These are phyloP conservation scores for Orchesella cincta DNA, from an alignment of 1,140 invertebrate genomes.

Conservation along the genomic window DNA sequence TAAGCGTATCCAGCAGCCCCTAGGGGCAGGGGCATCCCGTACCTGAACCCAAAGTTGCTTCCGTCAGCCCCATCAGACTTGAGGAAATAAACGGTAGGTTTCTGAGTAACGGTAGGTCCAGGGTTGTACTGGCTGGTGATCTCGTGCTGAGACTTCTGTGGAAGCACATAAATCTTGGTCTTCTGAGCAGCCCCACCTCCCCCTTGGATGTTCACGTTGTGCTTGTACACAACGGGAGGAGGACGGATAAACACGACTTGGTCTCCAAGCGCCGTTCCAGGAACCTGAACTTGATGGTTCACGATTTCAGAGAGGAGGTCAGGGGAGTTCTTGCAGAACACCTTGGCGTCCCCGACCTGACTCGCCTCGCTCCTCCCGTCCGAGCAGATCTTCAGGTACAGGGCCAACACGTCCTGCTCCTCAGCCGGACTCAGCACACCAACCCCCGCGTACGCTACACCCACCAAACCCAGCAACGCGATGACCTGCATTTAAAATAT, in stretches of 20 bases:
- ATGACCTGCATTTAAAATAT: not conserved
- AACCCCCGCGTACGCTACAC: slow-evolving; percentile 8
- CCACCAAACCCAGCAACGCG: not conserved
- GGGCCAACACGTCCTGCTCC: not conserved
- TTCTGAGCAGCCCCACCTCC: slow-evolving; percentile 2
- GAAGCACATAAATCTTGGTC: slow-evolving; percentile 25
- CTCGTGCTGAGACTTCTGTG: slow-evolving; percentile 11
- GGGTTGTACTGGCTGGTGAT: slow-evolving; percentile 29
- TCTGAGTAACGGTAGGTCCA: slow-evolving; percentile 14
- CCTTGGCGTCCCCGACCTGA: not conserved
- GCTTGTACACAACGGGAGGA: slow-evolving; percentile 11
- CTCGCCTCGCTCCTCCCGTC: not conserved
- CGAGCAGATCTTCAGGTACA: not conserved
- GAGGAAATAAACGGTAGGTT: slow-evolving; percentile 23
- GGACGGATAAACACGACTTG: slow-evolving; percentile 6
- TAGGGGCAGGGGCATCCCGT: not conserved
- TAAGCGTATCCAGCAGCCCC: slow-evolving; percentile 20
- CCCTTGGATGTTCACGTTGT: slow-evolving; percentile 24
- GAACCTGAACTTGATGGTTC: slow-evolving; percentile 15
- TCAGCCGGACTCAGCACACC: slow-evolving; percentile 4
- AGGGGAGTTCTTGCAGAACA: slow-evolving; percentile 6
- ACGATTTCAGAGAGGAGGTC: slow-evolving; percentile 5
- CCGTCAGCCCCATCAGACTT: slow-evolving; percentile 2
- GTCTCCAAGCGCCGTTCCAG: not conserved
- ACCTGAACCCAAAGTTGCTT: slow-evolving; percentile 1